Conservation (phyloP, 1,140 invertebrate species). For the Ganaspis sp. region DNA sequence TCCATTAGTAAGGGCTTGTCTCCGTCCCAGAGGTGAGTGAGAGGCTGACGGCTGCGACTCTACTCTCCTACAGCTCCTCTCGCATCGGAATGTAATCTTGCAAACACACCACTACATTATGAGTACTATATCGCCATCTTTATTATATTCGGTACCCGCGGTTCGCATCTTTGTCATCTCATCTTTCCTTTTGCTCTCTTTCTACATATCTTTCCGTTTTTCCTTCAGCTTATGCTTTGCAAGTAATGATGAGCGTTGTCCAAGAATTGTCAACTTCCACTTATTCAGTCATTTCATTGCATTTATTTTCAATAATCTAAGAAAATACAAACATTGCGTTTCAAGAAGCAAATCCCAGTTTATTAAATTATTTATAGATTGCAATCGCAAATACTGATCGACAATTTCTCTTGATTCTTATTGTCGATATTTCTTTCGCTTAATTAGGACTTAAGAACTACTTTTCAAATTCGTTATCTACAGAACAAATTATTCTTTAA, state of each 20-base stretch:
- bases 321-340: too few species aligned
- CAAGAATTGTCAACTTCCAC: neutral
- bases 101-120: conserved; percentile 71
- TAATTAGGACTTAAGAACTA: too few species aligned
- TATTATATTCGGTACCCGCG: conserved; percentile 67
- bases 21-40: conserved; percentile 71
- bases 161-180: conserved; percentile 37
- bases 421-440: too few species aligned
- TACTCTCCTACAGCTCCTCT: conserved; percentile 44
- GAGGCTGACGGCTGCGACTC: conserved; percentile 70
- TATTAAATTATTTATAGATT: too few species aligned
- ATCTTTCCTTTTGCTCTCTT: conserved; percentile 29
- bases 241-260: neutral
- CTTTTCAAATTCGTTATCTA: too few species aligned
- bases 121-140: conserved; percentile 75
- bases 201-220: conserved; percentile 4
- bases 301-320: too few species aligned
- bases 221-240: neutral
- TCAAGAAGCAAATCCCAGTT: too few species aligned
- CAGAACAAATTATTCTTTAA: too few species aligned
- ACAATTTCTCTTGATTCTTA: too few species aligned
- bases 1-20: conserved; percentile 77
- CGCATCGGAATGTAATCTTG: conserved; percentile 65
- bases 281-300: too few species aligned
- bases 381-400: too few species aligned